Percentiles rank a stretch among this genome's conserved stretches.
Evolutionary conservation across 2,113 vertebrate genomes (phyloP).

Genomic region (Hemibagrus wyckioides): DNA sequence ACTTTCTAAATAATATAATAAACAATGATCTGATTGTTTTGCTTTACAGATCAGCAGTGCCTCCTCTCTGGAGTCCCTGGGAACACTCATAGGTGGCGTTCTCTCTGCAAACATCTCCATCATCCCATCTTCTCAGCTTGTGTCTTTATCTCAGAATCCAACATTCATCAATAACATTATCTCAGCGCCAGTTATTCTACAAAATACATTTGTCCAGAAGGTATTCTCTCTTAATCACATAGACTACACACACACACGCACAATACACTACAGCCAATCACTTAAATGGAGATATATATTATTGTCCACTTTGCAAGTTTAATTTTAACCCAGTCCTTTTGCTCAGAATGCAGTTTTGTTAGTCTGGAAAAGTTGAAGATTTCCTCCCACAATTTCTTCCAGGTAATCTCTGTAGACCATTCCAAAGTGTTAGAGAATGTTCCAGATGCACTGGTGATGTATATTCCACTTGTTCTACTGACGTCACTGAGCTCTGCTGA

Average conservation of each 20-base stretch:
- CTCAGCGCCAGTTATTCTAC: slow-evolving; percentile 37
- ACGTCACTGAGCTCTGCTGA: background rate
- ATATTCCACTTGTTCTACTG: slow-evolving; percentile 34
- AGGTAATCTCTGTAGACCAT: slow-evolving; percentile 43
- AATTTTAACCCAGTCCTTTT: too few relatives aligned
- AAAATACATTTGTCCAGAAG: slow-evolving; percentile 38
- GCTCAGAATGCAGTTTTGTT: background rate
- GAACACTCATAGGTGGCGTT: slow-evolving; percentile 61
- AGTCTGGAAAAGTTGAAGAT: background rate
- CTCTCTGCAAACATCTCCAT: slow-evolving; percentile 37
- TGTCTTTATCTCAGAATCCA: background rate
- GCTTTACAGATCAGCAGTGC: slow-evolving; percentile 56
- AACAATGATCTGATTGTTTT: slow-evolving; percentile 1
- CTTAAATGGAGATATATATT: background rate
- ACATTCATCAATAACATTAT: slow-evolving; percentile 61
- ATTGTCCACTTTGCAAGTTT: too few relatives aligned
- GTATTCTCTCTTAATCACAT: too few relatives aligned
- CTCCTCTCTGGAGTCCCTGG: slow-evolving; percentile 54
- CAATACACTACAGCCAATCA: too few relatives aligned
- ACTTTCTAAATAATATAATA: too few relatives aligned
- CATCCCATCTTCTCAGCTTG: slow-evolving; percentile 40
- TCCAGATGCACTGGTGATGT: slow-evolving; percentile 36
- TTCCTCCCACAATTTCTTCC: background rate
- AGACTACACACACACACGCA: background rate
- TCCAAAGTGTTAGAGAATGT: slow-evolving; percentile 35